Evolutionary conservation across 2,113 vertebrate species (phyloP).

Genomic region (Podarcis muralis): DNA sequence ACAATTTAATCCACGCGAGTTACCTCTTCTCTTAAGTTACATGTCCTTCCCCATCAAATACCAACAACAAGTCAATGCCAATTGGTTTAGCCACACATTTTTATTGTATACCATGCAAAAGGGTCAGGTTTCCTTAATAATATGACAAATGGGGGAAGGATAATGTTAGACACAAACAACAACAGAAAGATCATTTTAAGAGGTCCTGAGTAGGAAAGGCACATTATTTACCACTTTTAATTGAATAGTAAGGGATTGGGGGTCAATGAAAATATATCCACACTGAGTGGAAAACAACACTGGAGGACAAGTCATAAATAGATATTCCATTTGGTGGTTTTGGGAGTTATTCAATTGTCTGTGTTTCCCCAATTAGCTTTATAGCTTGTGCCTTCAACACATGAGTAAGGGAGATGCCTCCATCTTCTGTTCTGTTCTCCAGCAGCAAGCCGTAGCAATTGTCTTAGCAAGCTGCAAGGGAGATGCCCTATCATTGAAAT

Average conservation of each 20-base stretch:
- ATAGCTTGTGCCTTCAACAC: constrained; percentile 37
- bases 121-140: constrained; percentile 61
- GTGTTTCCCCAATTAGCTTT: constrained; percentile 37
- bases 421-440: constrained; percentile 4
- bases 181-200: constrained; percentile 54
- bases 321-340: constrained; percentile 43
- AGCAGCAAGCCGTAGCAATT: background rate
- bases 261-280: constrained; percentile 30
- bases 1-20: background rate
- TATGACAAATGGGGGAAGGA: constrained; percentile 49
- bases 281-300: constrained; percentile 15
- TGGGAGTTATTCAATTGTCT: constrained; percentile 38
- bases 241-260: constrained; percentile 12
- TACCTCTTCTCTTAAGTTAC: background rate
- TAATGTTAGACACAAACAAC: constrained; percentile 63
- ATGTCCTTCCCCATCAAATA: background rate
- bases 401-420: constrained; percentile 16
- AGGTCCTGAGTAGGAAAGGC: constrained; percentile 77
- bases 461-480: background rate
- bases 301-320: background rate
- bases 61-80: background rate
- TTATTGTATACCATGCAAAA: constrained; percentile 74
- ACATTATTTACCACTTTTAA: constrained; percentile 67
- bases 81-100: constrained; percentile 63
- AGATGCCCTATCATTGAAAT: constrained; percentile 23